These are phyloP conservation scores for Eclectus roratus DNA, from an alignment of 2,113 vertebrate genomes.

Conservation along the genomic window DNA sequence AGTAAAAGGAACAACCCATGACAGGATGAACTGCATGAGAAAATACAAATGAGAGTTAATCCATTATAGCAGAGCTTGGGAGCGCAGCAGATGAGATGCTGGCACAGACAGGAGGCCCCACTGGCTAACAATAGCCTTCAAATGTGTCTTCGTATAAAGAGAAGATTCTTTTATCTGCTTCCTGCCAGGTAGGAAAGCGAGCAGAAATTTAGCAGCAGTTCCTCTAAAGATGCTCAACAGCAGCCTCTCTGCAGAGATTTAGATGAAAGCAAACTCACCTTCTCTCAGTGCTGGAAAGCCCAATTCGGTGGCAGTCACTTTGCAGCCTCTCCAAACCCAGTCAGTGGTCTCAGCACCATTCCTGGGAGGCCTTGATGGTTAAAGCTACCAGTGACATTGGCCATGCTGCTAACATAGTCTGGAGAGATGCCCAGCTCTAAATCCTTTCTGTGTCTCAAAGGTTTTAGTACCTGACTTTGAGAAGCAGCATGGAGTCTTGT, in stretches of 20 bases:
- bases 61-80: not conserved
- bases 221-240: not conserved
- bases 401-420: not conserved
- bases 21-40: not conserved
- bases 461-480: not conserved
- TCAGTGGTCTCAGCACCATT: not conserved
- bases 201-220: not conserved
- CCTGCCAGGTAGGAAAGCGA: not conserved
- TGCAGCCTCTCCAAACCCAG: not conserved
- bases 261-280: not conserved
- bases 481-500: not conserved
- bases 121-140: not conserved
- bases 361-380: not conserved
- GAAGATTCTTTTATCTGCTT: not conserved
- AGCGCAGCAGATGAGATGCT: not conserved
- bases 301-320: not conserved
- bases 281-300: not conserved
- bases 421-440: not conserved
- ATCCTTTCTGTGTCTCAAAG: not conserved
- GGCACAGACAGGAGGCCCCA: not conserved
- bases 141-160: not conserved
- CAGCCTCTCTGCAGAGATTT: not conserved
- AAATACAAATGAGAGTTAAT: not conserved
- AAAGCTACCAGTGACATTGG: not conserved
- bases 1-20: not conserved